Conservation (phyloP, 2,888 invertebrate species). For the Mesodorylaimus sp. region DNA sequence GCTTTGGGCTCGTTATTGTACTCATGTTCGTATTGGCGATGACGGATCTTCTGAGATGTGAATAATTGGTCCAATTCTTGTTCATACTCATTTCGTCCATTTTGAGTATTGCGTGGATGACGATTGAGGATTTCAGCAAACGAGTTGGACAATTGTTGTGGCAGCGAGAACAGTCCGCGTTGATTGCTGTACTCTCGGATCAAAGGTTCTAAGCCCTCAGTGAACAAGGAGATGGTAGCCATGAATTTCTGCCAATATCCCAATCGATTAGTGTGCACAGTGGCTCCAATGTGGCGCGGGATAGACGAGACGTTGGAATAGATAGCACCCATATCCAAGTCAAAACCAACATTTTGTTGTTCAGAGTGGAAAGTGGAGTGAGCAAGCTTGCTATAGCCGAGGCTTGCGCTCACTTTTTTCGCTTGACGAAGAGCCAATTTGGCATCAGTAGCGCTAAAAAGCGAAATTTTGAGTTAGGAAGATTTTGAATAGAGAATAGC, state of each 20-base stretch:
- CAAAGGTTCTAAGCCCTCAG: constrained; percentile 9
- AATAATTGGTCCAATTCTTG: too few species aligned
- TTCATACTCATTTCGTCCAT: too few species aligned
- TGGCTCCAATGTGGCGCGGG: constrained; percentile 12
- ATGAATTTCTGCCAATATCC: constrained; percentile 19
- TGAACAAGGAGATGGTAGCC: constrained; percentile 10
- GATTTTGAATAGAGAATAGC: too few species aligned
- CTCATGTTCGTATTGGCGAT: constrained; percentile 14
- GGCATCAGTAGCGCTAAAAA: constrained; percentile 6
- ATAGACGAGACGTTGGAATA: constrained; percentile 12
- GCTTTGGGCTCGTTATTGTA: constrained; percentile 14
- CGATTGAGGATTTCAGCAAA: too few species aligned
- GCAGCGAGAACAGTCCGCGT: too few species aligned
- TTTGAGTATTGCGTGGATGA: too few species aligned
- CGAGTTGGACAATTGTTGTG: too few species aligned
- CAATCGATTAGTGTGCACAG: constrained; percentile 17
- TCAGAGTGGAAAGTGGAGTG: constrained; percentile 14
- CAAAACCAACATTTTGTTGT: constrained; percentile 13
- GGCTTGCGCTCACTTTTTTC: constrained; percentile 7
- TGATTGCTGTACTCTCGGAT: too few species aligned
- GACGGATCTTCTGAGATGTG: too few species aligned
- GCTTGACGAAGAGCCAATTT: constrained; percentile 14
- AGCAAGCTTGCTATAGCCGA: constrained; percentile 14
- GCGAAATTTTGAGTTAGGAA: too few species aligned
- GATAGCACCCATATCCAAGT: constrained; percentile 17